These are phyloP conservation scores for Oscheius sp. DNA, from an alignment of 2,888 invertebrate species.

Conservation along the genomic window DNA sequence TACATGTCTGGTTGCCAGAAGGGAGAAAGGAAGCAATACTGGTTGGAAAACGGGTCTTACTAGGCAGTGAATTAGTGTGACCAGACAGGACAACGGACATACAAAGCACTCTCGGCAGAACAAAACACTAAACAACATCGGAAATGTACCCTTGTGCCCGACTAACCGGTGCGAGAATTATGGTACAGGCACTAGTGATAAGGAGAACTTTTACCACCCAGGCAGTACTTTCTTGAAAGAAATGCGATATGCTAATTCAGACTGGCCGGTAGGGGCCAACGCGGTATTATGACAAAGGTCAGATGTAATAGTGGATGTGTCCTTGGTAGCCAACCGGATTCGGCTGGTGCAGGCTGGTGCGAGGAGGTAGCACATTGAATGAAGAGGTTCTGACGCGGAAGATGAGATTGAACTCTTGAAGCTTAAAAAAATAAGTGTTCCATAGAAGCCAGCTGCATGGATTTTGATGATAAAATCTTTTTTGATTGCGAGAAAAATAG, in stretches of 20 bases:
- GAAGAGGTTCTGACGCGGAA: slow-evolving; percentile 21
- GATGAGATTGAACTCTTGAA: slow-evolving; percentile 29
- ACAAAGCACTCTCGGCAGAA: slow-evolving; percentile 26
- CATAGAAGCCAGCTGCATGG: no score
- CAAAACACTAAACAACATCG: slow-evolving; percentile 29
- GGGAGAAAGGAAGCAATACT: slow-evolving; percentile 21
- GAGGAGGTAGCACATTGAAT: slow-evolving; percentile 23
- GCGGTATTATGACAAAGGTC: slow-evolving; percentile 35
- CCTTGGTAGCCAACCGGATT: slow-evolving; percentile 35
- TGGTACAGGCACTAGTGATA: slow-evolving; percentile 3
- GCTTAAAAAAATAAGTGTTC: no score
- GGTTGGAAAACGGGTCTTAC: slow-evolving; percentile 28
- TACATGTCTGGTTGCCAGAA: slow-evolving; percentile 25
- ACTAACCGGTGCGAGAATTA: neutral
- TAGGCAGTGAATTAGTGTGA: slow-evolving; percentile 30
- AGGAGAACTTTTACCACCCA: neutral
- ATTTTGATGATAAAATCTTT: no score
- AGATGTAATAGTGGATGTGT: slow-evolving; percentile 34
- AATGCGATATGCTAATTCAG: slow-evolving; percentile 17
- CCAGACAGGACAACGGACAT: slow-evolving; percentile 22
- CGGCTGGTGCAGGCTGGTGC: slow-evolving; percentile 34
- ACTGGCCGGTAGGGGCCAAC: slow-evolving; percentile 27
- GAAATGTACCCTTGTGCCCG: neutral
- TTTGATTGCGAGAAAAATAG: no score
- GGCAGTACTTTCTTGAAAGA: slow-evolving; percentile 12